Evolutionary conservation across 2,113 vertebrate species (phyloP), one percentile per base, ranked within the genome.

Genomic region (Austrofundulus limnaeus): DNA sequence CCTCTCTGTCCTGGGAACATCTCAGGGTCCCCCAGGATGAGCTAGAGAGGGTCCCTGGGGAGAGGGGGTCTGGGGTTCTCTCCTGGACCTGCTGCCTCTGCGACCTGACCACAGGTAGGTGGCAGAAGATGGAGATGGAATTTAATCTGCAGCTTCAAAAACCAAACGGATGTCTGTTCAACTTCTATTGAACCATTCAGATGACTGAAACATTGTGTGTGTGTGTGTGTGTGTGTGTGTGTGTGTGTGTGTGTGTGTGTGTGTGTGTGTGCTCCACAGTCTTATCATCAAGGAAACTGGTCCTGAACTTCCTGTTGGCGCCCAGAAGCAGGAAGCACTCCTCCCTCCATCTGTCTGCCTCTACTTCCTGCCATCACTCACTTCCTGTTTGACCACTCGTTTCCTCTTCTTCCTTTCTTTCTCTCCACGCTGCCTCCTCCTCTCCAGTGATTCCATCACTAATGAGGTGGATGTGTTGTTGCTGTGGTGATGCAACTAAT

Each of bases 291-390:
- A 13, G 20, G 73, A 82, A 67, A 66, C 49, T 1, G 0, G 23
- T 2, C 16, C 28, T 52, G 48, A 21, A 74, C 58, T 78, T 84
- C 73, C 75, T 82, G 68, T 61, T 58, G 38, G 39, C 0, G 2
- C 25, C 52, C 45, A 48, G 52, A 68, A 50, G 66, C 67, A 80
- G 84, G 81, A 86, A 67, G 55, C 60, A 3, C 66, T 61, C 65
- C 53, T 72, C 74, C 64, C 61, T 63, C 34, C 41, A n/a, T 23
- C 72, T 2, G 15, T 65, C 24, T 46, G 47, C 59, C 65, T 52
- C 39, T 39, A 34, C 21, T 47, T 56, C 52, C 43, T 39, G 23
- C 20, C 46, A 17, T 57, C 39, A 11, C 23, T 69, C 60, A 55
- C 38, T 63, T 48, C 62, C 61, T 72, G 38, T 69, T 64, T 59